Evolutionary conservation across 2,888 invertebrate genomes (phyloP).

Genomic region (Enchytraeus crypticus): DNA sequence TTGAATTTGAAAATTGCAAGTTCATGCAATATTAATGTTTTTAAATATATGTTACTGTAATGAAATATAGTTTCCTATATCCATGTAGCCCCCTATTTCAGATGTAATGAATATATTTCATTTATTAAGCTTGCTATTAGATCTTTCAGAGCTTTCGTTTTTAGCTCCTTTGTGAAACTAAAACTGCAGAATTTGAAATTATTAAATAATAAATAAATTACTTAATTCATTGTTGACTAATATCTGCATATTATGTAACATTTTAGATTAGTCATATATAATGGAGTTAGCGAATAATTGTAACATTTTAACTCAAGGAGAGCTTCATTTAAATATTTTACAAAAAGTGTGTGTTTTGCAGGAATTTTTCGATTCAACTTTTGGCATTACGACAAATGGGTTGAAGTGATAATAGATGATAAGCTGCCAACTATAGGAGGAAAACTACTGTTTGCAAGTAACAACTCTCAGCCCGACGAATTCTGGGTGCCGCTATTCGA

Average conservation of each 20-base stretch:
- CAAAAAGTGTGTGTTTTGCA: slow-evolving; percentile 18
- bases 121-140: not conserved
- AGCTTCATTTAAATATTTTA: too few relatives aligned
- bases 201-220: too few relatives aligned
- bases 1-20: too few relatives aligned
- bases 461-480: slow-evolving; percentile 56
- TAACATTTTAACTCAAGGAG: too few relatives aligned
- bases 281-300: too few relatives aligned
- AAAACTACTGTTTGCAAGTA: slow-evolving; percentile 58
- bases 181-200: too few relatives aligned
- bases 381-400: slow-evolving; percentile 73
- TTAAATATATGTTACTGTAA: not conserved
- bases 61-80: not conserved
- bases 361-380: slow-evolving; percentile 75
- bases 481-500: slow-evolving; percentile 71
- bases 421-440: slow-evolving; percentile 63
- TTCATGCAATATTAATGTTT: too few relatives aligned
- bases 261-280: too few relatives aligned
- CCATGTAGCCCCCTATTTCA: not conserved
- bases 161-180: too few relatives aligned
- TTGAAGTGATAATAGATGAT: slow-evolving; percentile 67
- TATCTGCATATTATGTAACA: too few relatives aligned
- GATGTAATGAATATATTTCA: not conserved
- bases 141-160: too few relatives aligned
- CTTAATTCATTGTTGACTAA: too few relatives aligned